Evolutionary conservation across 30 jellyfish, hydroid and myxozoan genomes (phyloP), one percentile per base, ranked within the genome.

Genomic region (Aurelia aurita complex sp. Pacific): DNA sequence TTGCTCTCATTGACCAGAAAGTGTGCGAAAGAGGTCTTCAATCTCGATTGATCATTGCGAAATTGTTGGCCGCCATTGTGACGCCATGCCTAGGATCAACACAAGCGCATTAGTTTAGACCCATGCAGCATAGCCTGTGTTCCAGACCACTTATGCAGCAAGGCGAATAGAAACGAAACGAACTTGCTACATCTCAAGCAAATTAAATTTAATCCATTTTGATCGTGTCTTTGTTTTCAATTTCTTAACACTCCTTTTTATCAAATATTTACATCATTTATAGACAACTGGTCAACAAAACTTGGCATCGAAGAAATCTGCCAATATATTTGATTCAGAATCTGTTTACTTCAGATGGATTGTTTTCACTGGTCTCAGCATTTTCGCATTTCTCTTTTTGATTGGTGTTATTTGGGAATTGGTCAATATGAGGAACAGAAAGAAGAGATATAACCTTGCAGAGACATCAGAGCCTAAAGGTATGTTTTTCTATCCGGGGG

Each of bases 371-470:
- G 98, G 98, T 52, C 84, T 81, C 38, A 88, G 96, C 35, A 59
- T 81, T 4, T 79, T 94, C 29, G 85, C 60, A 6, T 40, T 66
- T 7, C 81, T 94, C 50, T 80, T 94, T 29, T 43, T 88, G 42
- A 36, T 94, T 65, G 98, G 98, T 17, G n/a, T 94, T 63, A 43
- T 72, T 17, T 94, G 98, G 97, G 98, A 94, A 61, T 84, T 64
- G 52, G 50, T 81, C 32, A 81, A 79, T 63, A 52, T 80, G 93
- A 76, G 91, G 38, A 63, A 81, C 23, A 68, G 82, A 32, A 65
- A 35, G 64, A 60, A 83, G 46, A 63, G 74, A 64, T 50, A 79
- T 33, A 5, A 67, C 4, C 71, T 59, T 54, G 67, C 86, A 52
- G 81, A 72, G 32, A 63, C 70, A 15, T 34, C 62, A 6, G 93